Base-by-base conservation (phyloP, 2,888 invertebrate genomes). In the Trichacis sp. region DNA sequence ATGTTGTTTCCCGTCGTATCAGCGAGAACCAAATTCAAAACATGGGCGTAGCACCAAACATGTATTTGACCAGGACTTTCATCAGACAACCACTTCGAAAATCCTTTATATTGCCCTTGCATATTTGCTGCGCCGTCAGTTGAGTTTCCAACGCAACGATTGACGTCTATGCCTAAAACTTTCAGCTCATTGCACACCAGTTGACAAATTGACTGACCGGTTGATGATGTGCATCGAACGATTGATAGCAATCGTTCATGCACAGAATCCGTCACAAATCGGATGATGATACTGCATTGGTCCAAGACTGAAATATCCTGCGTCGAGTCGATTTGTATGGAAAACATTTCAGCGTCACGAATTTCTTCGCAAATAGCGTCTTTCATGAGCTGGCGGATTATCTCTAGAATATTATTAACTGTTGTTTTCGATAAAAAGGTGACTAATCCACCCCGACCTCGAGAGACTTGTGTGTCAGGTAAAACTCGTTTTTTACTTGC, bases 11-110 rank as follows among this genome's bases (percentile, higher is more conserved):
- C 33, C n/a, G 33, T 33, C 33, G 33, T 33, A 33, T 33, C 33
- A 33, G 33, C 33, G 33, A 33, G 33, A 11, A 33, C 33, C 8
- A 33, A 33, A 33, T 33, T 33, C 8, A 33, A n/a, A 11, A 33
- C 33, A 33, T 33, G 33, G 33, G 33, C 33, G 33, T 33, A 33
- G 33, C 33, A 33, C 33, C 33, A 33, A 33, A 33, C 33, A 33
- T 33, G 33, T 33, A 33, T 33, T 33, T 33, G 33, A 33, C 33
- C 33, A 33, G 33, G 33, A 33, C n/a, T 33, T 33, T 33, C 2
- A n/a, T 33, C 33, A 33, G 33, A 33, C n/a, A 33, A 33, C 33
- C 33, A 33, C n/a, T 33, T 33, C 33, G 33, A 33, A 33, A 33
- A 33, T 33, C 33, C 33, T 33, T 33, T 33, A 33, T 33, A 33